phyloP scores from a whole-genome alignment of 2,888 invertebrate species.

The Sylvicola cinctus region DNA sequence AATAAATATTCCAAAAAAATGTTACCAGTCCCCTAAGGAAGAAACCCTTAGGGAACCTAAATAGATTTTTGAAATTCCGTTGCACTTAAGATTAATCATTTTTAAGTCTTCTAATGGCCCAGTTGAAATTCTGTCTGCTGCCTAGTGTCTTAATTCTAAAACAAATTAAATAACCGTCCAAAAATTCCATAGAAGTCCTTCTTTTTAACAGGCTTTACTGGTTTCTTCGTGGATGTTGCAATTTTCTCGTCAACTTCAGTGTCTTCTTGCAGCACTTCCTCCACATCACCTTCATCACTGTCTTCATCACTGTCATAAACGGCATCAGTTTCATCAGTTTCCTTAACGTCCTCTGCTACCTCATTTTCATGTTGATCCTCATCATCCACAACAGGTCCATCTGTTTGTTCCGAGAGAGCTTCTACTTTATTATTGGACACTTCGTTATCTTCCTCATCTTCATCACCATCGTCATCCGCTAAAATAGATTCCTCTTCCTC shows the following conservation, averaged over 20 bases:
- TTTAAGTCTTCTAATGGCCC: too few species aligned
- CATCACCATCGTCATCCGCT: slow-evolving; percentile 1
- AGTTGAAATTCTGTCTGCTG: too few species aligned
- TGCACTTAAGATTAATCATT: too few species aligned
- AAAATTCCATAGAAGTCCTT: too few species aligned
- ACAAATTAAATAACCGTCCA: too few species aligned
- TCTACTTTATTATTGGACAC: background rate
- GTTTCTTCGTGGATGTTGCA: too few species aligned
- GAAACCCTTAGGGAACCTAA: too few species aligned
- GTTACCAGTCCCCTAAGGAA: too few species aligned
- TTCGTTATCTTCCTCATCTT: slow-evolving; percentile 1
- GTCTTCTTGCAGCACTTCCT: background rate
- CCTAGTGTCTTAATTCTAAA: too few species aligned
- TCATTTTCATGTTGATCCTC: slow-evolving; percentile 1
- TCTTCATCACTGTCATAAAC: slow-evolving; percentile 1
- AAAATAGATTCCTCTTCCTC: background rate
- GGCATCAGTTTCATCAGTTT: background rate
- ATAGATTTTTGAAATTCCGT: too few species aligned
- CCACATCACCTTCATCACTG: slow-evolving; percentile 2
- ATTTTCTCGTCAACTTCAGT: background rate
- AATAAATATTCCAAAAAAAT: too few species aligned
- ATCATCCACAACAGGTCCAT: background rate
- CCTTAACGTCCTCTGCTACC: background rate
- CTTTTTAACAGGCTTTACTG: too few species aligned
- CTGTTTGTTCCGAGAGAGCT: background rate